Evolutionary conservation across 2,113 vertebrate genomes (phyloP).

Genomic region (Pseudolaguvia tuberculata): DNA sequence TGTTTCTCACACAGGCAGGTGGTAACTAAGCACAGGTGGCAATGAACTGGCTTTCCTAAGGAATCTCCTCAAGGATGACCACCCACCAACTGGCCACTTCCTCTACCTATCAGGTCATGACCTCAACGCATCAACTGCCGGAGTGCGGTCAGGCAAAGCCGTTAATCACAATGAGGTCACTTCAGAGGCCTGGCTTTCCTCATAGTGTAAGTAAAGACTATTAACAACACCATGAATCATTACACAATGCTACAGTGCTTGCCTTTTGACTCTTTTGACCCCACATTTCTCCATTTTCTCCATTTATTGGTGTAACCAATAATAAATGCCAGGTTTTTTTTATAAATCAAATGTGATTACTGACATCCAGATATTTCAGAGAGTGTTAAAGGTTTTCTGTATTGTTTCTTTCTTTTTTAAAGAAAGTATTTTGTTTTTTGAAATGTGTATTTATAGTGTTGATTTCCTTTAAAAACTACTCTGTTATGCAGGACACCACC

Average conservation of each 20-base stretch:
- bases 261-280: constrained; percentile 22
- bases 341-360: constrained; percentile 26
- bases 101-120: constrained; percentile 60
- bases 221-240: constrained; percentile 24
- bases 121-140: constrained; percentile 55
- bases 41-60: constrained; percentile 44
- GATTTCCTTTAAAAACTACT: constrained; percentile 14
- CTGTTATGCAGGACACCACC: constrained; percentile 36
- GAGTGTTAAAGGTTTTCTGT: constrained; percentile 34
- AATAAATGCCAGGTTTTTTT: neutral
- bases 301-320: no score
- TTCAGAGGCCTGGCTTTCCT: constrained; percentile 52
- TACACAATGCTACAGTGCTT: constrained; percentile 13
- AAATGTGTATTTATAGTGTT: constrained; percentile 23
- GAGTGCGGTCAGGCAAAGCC: constrained; percentile 56
- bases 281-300: constrained; percentile 11
- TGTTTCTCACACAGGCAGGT: constrained; percentile 19
- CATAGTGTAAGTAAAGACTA: constrained; percentile 10
- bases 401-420: no score
- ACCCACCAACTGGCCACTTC: constrained; percentile 61
- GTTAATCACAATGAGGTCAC: constrained; percentile 68
- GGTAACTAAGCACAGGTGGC: constrained; percentile 57
- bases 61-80: constrained; percentile 62
- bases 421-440: no score
- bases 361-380: constrained; percentile 2